A percentile compares a stretch with the other conserved stretches of the same genome.
Conservation (phyloP, 64 coral and sea anemone species). For the Orbicella faveolata region DNA sequence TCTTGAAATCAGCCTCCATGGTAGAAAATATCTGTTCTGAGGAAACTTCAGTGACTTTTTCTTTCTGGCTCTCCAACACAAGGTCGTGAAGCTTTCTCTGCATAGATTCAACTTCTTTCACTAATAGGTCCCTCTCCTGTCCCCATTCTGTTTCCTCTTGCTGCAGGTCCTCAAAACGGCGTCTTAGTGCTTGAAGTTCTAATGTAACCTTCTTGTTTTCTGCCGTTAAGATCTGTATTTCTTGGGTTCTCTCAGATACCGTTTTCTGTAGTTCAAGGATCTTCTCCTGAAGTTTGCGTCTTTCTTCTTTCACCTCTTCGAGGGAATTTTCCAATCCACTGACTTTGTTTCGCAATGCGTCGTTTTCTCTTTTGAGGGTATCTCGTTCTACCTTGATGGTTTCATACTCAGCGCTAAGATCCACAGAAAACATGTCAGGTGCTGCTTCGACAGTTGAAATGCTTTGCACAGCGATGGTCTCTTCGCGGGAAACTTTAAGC, state of each 20-base stretch:
- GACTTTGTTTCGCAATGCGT: conserved; percentile 72
- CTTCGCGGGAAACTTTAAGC: conserved; percentile 66
- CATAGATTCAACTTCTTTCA: conserved; percentile 83
- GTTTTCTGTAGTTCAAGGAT: conserved; percentile 80
- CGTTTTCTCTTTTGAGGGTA: conserved; percentile 78
- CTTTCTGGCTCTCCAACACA: conserved; percentile 79
- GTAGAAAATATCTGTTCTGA: conserved; percentile 88
- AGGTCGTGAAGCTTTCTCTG: conserved; percentile 86
- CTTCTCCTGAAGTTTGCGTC: conserved; percentile 84
- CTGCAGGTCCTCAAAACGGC: conserved; percentile 66
- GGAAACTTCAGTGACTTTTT: conserved; percentile 67
- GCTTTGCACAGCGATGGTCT: conserved; percentile 63
- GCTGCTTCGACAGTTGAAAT: conserved; percentile 53
- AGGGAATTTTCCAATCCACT: conserved; percentile 60
- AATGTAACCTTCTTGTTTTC: conserved; percentile 84
- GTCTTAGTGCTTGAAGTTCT: conserved; percentile 53
- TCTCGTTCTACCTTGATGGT: conserved; percentile 75
- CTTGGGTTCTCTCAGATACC: conserved; percentile 75
- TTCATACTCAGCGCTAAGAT: conserved; percentile 76
- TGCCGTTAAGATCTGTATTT: conserved; percentile 78
- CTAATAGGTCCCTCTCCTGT: conserved; percentile 64
- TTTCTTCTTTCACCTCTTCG: conserved; percentile 75
- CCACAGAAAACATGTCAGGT: conserved; percentile 51
- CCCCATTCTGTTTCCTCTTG: conserved; percentile 57
- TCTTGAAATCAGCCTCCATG: conserved; percentile 86